Evolutionary conservation across 2,113 vertebrate species (phyloP).

Genomic region (Plestiodon gilberti): DNA sequence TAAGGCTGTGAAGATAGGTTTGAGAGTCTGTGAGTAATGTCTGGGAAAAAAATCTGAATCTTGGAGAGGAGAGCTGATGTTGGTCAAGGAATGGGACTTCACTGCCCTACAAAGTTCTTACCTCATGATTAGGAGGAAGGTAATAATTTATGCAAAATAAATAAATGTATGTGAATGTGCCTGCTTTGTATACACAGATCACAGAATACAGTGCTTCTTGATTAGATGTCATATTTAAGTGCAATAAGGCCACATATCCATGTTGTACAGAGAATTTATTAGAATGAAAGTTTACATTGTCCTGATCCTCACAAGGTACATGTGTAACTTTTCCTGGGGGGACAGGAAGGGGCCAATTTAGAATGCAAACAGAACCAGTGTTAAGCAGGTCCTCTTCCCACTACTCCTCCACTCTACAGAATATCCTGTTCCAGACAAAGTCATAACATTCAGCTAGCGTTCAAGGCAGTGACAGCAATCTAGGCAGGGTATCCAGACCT

Average conservation of each 20-base stretch:
- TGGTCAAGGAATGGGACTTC: not conserved
- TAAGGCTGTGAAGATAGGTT: not conserved
- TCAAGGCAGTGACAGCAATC: too few relatives aligned
- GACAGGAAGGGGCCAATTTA: not conserved
- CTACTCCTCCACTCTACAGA: not conserved
- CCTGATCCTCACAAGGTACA: not conserved
- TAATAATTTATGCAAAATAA: not conserved
- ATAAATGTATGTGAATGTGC: not conserved
- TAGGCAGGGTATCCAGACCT: too few relatives aligned
- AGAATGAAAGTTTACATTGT: not conserved
- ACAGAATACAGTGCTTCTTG: not conserved
- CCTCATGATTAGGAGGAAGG: not conserved
- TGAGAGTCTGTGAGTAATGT: not conserved
- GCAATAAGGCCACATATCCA: not conserved
- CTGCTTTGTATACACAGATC: not conserved
- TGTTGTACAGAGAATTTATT: not conserved
- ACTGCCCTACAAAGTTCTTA: not conserved
- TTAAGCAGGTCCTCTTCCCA: not conserved
- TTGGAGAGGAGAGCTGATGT: not conserved
- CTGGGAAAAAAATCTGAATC: too few relatives aligned
- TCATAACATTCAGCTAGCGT: too few relatives aligned
- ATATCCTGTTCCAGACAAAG: too few relatives aligned
- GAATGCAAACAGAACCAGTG: not conserved
- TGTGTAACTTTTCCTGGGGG: not conserved
- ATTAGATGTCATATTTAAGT: not conserved